phyloP scores from a whole-genome alignment of 2,113 vertebrate genomes.

The Bothrops jararaca region DNA sequence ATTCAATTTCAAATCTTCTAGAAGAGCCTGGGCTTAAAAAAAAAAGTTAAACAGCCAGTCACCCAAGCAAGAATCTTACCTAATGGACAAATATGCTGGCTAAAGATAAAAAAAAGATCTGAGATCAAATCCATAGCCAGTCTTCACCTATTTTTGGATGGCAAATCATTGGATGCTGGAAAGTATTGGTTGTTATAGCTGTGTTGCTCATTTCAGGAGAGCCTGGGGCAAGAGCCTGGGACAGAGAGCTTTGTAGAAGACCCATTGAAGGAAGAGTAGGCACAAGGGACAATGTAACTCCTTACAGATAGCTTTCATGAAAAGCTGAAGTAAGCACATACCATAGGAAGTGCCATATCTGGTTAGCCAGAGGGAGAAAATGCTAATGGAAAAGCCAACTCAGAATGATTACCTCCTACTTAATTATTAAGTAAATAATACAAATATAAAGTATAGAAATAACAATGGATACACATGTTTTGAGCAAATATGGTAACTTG shows the following conservation, averaged over 20 bases:
- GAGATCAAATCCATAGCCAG: background rate
- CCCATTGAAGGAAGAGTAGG: background rate
- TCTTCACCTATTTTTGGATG: background rate
- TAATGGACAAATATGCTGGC: background rate
- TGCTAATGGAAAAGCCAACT: background rate
- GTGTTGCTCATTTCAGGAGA: background rate
- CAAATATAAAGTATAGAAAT: background rate
- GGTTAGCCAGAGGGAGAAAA: background rate
- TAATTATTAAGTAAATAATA: background rate
- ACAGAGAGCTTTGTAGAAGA: background rate
- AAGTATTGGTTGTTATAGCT: background rate
- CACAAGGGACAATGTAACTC: background rate
- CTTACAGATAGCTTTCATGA: background rate
- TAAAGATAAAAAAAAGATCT: too few species aligned
- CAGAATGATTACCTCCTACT: background rate
- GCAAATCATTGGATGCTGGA: background rate
- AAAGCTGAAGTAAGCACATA: background rate
- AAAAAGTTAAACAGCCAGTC: background rate
- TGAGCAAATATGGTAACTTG: background rate
- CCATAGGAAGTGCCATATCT: background rate
- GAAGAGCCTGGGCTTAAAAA: background rate
- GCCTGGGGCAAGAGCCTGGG: background rate
- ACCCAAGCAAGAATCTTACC: background rate
- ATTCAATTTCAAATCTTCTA: background rate
- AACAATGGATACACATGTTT: background rate